A percentile compares a stretch with the other conserved stretches of the same genome.
Conservation (phyloP, 2,113 vertebrate genomes). For the Bucco capensis region DNA sequence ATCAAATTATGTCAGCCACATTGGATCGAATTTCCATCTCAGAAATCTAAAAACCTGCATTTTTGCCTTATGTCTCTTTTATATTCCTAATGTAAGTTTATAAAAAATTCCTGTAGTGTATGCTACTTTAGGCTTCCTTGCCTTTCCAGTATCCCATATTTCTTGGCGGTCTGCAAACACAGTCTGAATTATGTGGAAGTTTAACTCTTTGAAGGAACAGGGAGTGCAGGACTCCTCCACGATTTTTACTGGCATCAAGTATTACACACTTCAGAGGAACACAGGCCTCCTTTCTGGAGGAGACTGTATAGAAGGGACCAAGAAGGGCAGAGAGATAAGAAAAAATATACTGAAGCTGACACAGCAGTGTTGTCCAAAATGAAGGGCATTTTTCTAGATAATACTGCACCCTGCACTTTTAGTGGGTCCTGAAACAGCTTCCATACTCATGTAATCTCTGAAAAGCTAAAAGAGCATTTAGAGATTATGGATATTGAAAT, state of each 20-base stretch:
- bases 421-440: not conserved
- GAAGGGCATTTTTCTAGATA: not conserved
- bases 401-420: not conserved
- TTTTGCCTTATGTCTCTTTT: not conserved
- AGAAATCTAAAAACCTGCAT: not conserved
- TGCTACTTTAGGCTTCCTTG: not conserved
- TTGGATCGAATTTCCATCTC: not conserved
- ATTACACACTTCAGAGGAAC: not conserved
- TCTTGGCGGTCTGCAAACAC: not conserved
- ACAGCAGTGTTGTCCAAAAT: not conserved
- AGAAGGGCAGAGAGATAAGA: not conserved
- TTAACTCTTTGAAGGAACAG: not conserved
- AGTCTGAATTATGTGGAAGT: not conserved
- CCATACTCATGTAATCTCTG: not conserved
- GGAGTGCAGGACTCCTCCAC: fast-evolving
- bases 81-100: not conserved
- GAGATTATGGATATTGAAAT: not conserved
- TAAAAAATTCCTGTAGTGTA: not conserved
- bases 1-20: not conserved
- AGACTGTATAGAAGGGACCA: not conserved
- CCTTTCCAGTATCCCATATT: not conserved
- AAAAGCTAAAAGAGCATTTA: not conserved
- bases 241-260: not conserved
- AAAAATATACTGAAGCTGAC: not conserved
- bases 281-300: not conserved